Conservation (phyloP, 2,888 invertebrate genomes). For the Macropis europaea region DNA sequence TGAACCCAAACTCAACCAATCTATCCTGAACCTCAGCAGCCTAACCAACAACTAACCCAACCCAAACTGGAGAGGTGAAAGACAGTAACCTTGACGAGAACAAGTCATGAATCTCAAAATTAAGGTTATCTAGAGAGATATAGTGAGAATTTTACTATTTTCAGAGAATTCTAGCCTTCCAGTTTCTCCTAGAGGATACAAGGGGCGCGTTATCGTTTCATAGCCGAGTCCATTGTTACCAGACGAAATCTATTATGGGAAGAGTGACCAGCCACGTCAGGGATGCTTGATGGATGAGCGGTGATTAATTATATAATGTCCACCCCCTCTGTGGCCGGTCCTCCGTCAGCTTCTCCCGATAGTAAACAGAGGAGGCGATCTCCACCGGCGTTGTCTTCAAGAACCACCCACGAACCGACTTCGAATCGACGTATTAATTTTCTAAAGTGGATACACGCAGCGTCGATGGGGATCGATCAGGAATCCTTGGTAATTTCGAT, state of each 20-base stretch:
- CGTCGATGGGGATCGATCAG: conserved; percentile 5
- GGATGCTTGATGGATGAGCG: conserved; percentile 73
- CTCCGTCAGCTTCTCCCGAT: conserved; percentile 16
- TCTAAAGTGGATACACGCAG: conserved; percentile 46
- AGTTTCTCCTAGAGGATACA: neutral
- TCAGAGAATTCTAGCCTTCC: too few relatives aligned
- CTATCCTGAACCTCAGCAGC: too few relatives aligned
- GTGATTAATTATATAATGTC: conserved; percentile 77
- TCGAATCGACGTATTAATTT: conserved; percentile 54
- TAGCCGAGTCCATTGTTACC: conserved; percentile 23
- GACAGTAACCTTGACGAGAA: too few relatives aligned
- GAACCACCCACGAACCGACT: neutral
- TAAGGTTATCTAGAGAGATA: too few relatives aligned
- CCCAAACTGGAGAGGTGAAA: too few relatives aligned
- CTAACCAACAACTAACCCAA: too few relatives aligned
- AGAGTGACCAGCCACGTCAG: conserved; percentile 70
- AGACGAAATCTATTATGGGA: conserved; percentile 64
- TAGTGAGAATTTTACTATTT: too few relatives aligned
- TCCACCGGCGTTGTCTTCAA: conserved; percentile 4
- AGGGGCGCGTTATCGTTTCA: conserved; percentile 20
- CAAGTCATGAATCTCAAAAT: too few relatives aligned
- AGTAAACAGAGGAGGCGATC: conserved; percentile 37
- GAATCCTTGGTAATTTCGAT: conserved; percentile 14
- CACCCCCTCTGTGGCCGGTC: conserved; percentile 33
- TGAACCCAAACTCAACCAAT: too few relatives aligned